These are phyloP conservation scores for Gasterosteus nipponicus DNA, from an alignment of 2,113 vertebrate genomes.

Conservation along the genomic window DNA sequence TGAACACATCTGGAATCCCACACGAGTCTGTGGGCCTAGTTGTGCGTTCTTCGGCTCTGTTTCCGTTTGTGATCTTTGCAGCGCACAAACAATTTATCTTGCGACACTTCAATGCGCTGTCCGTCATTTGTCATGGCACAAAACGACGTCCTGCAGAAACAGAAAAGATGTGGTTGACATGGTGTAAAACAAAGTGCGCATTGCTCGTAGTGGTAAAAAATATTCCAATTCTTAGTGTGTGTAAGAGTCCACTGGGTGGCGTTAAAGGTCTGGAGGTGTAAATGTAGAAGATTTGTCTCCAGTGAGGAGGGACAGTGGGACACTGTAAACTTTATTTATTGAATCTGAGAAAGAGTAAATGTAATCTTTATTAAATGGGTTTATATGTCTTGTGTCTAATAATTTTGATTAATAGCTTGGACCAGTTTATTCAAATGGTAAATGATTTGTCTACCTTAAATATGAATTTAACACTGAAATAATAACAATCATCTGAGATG, in stretches of 20 bases:
- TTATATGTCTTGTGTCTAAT: neutral
- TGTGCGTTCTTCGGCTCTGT: constrained; percentile 55
- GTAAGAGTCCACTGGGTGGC: constrained; percentile 70
- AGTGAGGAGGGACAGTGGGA: neutral
- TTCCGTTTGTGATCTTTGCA: constrained; percentile 76
- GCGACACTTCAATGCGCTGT: constrained; percentile 78
- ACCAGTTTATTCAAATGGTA: neutral
- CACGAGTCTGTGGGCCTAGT: neutral
- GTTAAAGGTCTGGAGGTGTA: constrained; percentile 15
- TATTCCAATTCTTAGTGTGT: neutral
- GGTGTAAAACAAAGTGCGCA: neutral
- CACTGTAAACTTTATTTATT: neutral
- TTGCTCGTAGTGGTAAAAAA: neutral
- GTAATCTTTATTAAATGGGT: neutral
- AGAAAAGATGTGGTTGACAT: neutral
- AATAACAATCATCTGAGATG: neutral
- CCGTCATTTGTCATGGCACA: constrained; percentile 84
- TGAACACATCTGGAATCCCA: neutral
- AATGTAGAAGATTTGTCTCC: neutral
- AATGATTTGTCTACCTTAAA: neutral
- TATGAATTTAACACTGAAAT: neutral
- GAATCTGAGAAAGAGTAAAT: neutral
- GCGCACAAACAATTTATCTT: constrained; percentile 88
- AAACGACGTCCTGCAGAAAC: constrained; percentile 83
- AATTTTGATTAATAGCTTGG: neutral